Evolutionary conservation across 2,888 invertebrate genomes (phyloP), one percentile per base, ranked within the genome.

Genomic region (Conistra vaccinii): DNA sequence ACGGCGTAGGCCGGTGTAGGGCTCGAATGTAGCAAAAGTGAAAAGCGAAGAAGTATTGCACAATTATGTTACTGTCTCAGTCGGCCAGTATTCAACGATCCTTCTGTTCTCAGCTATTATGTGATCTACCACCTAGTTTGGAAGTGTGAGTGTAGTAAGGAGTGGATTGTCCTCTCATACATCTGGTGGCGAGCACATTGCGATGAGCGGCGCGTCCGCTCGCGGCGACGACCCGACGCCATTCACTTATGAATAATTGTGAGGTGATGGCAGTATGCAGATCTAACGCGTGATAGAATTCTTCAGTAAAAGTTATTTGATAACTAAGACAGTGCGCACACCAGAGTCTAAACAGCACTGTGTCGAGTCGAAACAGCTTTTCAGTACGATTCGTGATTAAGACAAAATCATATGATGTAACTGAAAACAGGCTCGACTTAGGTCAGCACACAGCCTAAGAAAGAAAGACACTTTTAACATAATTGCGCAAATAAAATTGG

Each of bases 221-320:
- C 45, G 73, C 63, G 48, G 48, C 74, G 85, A 20, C 83, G 35
- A 23, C 74, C 62, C 26, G 83, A 69, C 69, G 85, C 75, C 82
- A 32, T 45, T 23, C 32, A 12, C 72, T 74, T 73, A 82, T 72
- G 74, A 82, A 80, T 84, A 72, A 73, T 63, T 68, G 85, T 53
- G 48, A 70, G 80, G 60, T 80, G 70, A 70, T 32, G 42, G 42
- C 26, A 53, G 35, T 17, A 57, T 62, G 60, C 45, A 69, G 62
- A 84, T 57, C 14, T 20, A 20, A 23, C 32, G n/a, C 66, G 58
- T 69, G n/a, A 55, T 42, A 67, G 39, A 69, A 69, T 63, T 51
- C 62, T 63, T 39, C 51, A 23, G 42, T 51, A 35, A 76, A 63
- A 12, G 23, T 45, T 57, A 35, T 45, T 29, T 48, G 45, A 65